These are phyloP conservation scores for Ochotona princeps DNA, from an alignment of 2,113 vertebrate genomes.

Conservation along the genomic window DNA sequence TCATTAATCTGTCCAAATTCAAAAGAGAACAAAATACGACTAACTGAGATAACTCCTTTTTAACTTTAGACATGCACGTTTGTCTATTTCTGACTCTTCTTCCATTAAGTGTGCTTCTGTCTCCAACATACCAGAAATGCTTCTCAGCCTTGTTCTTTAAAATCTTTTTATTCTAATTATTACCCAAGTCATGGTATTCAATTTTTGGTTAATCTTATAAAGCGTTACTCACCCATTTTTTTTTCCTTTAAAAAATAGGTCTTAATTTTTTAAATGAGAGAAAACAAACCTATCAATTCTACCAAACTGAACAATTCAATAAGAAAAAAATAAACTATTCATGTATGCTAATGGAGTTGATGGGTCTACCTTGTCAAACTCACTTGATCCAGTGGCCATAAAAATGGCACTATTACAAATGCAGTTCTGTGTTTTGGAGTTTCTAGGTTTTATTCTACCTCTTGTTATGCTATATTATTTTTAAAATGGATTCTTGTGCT, in stretches of 20 bases:
- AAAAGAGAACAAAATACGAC: not conserved
- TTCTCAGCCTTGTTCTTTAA: not conserved
- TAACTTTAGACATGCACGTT: not conserved
- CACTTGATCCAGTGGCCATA: not conserved
- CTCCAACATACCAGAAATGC: not conserved
- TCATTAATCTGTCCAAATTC: not conserved
- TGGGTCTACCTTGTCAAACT: not conserved
- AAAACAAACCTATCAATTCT: not conserved
- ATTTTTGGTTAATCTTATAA: not conserved
- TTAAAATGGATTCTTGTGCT: not conserved
- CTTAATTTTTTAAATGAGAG: not conserved
- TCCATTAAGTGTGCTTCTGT: not conserved
- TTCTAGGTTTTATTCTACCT: not conserved
- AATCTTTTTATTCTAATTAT: not conserved
- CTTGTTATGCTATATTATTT: constrained; percentile 9
- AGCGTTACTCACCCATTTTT: not conserved
- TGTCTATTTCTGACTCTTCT: not conserved
- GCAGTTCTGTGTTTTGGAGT: not conserved
- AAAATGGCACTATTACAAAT: constrained; percentile 14
- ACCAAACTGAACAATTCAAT: not conserved
- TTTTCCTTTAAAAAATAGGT: not conserved
- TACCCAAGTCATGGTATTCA: not conserved
- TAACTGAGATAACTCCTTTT: not conserved
- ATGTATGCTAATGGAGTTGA: not conserved
- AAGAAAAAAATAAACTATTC: not conserved